Conservation (phyloP, 2,888 invertebrate genomes). For the Eristalinus aeneus region DNA sequence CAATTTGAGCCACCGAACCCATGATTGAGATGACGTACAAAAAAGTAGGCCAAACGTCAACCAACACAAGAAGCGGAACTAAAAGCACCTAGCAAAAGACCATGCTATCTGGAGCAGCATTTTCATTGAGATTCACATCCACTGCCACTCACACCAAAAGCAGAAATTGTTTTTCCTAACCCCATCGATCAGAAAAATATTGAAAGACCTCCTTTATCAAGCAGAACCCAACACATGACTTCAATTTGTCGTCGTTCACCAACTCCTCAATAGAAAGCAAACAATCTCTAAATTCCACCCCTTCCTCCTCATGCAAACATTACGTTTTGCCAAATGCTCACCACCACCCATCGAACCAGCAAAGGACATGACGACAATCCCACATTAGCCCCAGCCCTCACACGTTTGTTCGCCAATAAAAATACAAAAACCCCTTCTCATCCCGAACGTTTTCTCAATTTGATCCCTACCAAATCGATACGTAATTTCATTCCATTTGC, state of each 20-base stretch:
- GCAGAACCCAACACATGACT: neutral
- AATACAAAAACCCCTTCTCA: neutral
- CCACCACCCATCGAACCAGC: neutral
- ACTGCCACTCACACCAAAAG: too few relatives aligned
- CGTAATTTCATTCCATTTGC: conserved; percentile 52
- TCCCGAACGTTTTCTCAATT: conserved; percentile 3
- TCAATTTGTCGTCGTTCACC: neutral
- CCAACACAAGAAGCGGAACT: too few relatives aligned
- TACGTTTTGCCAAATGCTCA: too few relatives aligned
- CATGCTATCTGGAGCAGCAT: too few relatives aligned
- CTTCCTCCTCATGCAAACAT: neutral
- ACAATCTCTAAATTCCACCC: neutral
- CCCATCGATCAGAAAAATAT: too few relatives aligned
- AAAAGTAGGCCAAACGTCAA: too few relatives aligned
- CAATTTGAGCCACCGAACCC: too few relatives aligned
- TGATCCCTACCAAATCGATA: conserved; percentile 45
- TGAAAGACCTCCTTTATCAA: too few relatives aligned
- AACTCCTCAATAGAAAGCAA: neutral
- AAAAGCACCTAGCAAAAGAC: too few relatives aligned
- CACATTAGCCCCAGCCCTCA: neutral
- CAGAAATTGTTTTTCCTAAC: too few relatives aligned
- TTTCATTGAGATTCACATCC: too few relatives aligned
- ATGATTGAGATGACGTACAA: too few relatives aligned
- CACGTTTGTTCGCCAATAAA: neutral
- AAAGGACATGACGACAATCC: neutral